Conservation (phyloP, 30 jellyfish, hydroid and myxozoan genomes). For the Cassiopea andromeda region DNA sequence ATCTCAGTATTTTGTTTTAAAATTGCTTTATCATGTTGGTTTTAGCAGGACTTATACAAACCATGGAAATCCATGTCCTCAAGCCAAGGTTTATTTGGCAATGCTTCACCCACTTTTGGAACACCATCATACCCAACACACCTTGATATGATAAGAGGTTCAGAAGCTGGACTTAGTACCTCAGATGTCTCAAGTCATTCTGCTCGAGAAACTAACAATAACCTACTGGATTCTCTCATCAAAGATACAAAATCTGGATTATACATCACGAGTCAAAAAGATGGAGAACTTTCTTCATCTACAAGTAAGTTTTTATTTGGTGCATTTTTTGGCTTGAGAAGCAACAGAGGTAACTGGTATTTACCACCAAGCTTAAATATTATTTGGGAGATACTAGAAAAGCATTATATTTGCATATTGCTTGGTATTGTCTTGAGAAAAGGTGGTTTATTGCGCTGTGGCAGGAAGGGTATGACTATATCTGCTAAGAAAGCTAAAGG, state of each 20-base stretch:
- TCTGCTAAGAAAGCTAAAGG: no score
- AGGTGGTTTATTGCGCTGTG: no score
- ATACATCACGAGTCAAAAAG: not conserved
- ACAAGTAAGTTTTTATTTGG: constrained; percentile 15
- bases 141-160: constrained; percentile 45
- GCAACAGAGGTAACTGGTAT: not conserved
- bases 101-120: constrained; percentile 63
- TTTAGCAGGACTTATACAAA: not conserved
- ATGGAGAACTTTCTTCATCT: constrained; percentile 20
- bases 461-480: no score
- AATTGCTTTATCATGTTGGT: not conserved
- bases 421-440: no score
- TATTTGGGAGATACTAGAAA: not conserved
- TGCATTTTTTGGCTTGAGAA: not conserved
- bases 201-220: constrained; percentile 24
- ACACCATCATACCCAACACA: constrained; percentile 64
- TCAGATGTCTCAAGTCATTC: constrained; percentile 36
- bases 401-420: no score
- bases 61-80: constrained; percentile 73
- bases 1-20: not conserved
- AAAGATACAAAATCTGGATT: constrained; percentile 14
- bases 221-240: constrained; percentile 8
- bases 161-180: constrained; percentile 43
- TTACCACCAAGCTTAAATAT: not conserved
- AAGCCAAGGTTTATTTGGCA: constrained; percentile 38